Evolutionary conservation across 1,140 invertebrate species (phyloP), one percentile per base, ranked within the genome.

Genomic region (Drosophila nebulosa): DNA sequence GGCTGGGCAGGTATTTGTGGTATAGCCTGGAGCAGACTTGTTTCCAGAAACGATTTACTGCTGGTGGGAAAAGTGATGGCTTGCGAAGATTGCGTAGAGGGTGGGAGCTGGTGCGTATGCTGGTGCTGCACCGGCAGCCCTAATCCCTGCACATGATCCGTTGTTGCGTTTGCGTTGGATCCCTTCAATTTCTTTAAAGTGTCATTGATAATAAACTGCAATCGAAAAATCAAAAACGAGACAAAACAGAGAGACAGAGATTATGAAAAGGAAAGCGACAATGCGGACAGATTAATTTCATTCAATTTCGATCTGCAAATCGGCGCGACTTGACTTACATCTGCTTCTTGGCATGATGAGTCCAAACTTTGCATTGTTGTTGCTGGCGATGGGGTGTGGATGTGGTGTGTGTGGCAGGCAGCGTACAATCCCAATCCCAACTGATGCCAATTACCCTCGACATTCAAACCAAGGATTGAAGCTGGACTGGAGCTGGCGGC

Each of bases 331-430:
- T 61, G 64, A 92, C 93, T 92, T 91, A 93, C 93, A 91, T 94
- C 93, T 92, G 93, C 93, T 93, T 94, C 93, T 91, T 93, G 92
- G 92, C 92, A 93, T 92, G 93, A 92, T 89, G 92, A 93, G 90
- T 93, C 93, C 92, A 93, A 92, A 90, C 93, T 93, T 93, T 93
- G 93, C 93, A 94, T 94, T 90, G 91, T 93, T 93, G 85, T 89
- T 76, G 85, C 74, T 55, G 52, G 26, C 52, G 14, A 55, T 46
- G 39, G 39, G 39, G 39, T 46, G 39, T 46, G 85, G 69, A 86
- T 76, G 91, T 90, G 30, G 65, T 69, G 56, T 91, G 90, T 89
- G 90, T 91, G 91, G 91, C 84, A 84, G 90, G 39, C 39, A 46
- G 39, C 16, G 39, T 46, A 46, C 30, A 32, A 32, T 46, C 39